Evolutionary conservation across 2,888 invertebrate genomes (phyloP).

Genomic region (Himalopsyche anomala): DNA sequence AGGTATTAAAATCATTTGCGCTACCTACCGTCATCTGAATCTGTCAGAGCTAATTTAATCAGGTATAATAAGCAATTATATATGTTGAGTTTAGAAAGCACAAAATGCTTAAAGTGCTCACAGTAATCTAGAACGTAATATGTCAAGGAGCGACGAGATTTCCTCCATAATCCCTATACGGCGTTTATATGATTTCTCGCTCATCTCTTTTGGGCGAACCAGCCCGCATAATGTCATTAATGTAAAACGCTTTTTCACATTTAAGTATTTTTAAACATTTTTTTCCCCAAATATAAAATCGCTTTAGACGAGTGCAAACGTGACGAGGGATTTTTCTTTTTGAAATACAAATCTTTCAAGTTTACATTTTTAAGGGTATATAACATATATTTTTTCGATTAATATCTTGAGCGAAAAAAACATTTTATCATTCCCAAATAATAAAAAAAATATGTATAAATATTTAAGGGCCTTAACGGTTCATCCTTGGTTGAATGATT

Average conservation of each 20-base stretch:
- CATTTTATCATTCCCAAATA: too few relatives aligned
- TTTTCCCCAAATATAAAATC: neutral
- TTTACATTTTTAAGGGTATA: too few relatives aligned
- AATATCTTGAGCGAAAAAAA: too few relatives aligned
- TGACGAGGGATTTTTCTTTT: too few relatives aligned
- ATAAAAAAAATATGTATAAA: too few relatives aligned
- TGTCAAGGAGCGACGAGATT: neutral
- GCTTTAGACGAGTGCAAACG: too few relatives aligned
- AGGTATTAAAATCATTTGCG: too few relatives aligned
- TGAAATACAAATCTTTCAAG: too few relatives aligned
- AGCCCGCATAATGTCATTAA: constrained; percentile 8
- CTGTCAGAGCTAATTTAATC: neutral
- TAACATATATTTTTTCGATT: too few relatives aligned
- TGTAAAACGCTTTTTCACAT: neutral
- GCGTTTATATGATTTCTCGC: constrained; percentile 4
- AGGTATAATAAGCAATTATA: constrained; percentile 15
- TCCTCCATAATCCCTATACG: neutral
- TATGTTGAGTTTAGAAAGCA: neutral
- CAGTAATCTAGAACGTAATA: neutral
- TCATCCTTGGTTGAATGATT: too few relatives aligned
- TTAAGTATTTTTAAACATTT: constrained; percentile 10
- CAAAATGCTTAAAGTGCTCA: neutral
- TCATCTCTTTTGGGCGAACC: neutral
- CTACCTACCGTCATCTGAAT: too few relatives aligned
- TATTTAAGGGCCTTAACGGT: too few relatives aligned